phyloP scores from a whole-genome alignment of 2,888 invertebrate genomes.

The Drosophila austrosaltans region DNA sequence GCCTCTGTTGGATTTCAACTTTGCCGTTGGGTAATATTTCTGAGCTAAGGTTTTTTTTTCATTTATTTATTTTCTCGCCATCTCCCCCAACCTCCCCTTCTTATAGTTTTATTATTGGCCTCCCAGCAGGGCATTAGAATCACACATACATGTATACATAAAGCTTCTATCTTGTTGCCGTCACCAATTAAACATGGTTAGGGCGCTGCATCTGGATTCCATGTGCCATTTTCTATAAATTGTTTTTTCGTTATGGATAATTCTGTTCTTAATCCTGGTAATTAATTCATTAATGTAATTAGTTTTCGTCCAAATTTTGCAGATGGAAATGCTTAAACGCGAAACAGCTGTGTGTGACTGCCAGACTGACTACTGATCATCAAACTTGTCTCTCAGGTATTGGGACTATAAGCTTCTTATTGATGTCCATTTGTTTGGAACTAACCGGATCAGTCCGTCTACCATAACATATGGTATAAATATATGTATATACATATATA shows the following conservation, averaged over 20 bases:
- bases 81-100: neutral
- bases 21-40: slow-evolving; percentile 12
- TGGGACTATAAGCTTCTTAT: slow-evolving; percentile 1
- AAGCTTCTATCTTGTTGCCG: too few relatives aligned
- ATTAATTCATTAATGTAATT: slow-evolving; percentile 4
- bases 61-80: neutral
- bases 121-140: neutral
- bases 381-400: neutral
- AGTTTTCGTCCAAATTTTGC: neutral
- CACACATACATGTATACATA: neutral
- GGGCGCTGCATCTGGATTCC: neutral
- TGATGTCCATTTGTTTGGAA: neutral
- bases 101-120: neutral
- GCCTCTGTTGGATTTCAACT: slow-evolving; percentile 12
- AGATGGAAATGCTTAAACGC: neutral
- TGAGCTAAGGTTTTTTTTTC: neutral
- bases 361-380: neutral
- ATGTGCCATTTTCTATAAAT: neutral
- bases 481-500: too few relatives aligned
- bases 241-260: neutral
- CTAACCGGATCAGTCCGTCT: neutral
- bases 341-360: neutral
- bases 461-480: neutral
- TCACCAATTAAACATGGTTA: too few relatives aligned
- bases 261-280: neutral